These are phyloP conservation scores for Mycalesis mineus DNA, from an alignment of 2,888 invertebrate species.

Conservation along the genomic window DNA sequence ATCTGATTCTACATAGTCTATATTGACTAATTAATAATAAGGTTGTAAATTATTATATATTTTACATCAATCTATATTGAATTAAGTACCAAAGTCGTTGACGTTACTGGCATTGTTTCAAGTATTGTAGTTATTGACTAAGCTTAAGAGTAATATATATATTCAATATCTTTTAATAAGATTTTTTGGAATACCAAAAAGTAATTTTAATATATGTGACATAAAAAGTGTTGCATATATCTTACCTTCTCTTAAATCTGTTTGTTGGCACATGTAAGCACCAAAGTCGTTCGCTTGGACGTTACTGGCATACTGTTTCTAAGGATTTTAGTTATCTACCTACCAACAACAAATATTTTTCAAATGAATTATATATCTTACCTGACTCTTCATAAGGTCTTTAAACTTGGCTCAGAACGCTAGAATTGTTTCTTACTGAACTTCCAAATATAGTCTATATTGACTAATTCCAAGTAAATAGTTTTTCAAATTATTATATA, in stretches of 20 bases:
- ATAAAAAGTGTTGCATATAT: no score
- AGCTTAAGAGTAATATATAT: constrained; percentile 69
- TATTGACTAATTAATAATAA: no score
- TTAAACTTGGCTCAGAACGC: no score
- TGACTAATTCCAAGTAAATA: no score
- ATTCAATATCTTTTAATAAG: not conserved
- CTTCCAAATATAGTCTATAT: constrained; percentile 97
- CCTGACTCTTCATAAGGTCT: constrained; percentile 94
- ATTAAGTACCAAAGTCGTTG: constrained; percentile 94
- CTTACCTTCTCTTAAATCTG: constrained; percentile 90
- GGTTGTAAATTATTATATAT: not conserved
- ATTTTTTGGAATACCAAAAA: no score
- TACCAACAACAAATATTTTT: not conserved
- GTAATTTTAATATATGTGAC: no score
- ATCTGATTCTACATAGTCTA: constrained; percentile 98
- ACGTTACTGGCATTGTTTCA: constrained; percentile 95
- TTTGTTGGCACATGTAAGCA: constrained; percentile 96
- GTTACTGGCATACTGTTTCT: constrained; percentile 93
- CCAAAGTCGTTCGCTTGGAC: constrained; percentile 95
- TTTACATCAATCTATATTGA: constrained; percentile 88
- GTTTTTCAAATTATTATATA: not conserved
- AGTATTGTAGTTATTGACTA: constrained; percentile 94
- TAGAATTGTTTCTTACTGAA: no score
- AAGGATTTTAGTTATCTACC: constrained; percentile 91
- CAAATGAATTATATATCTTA: constrained; percentile 45